phyloP scores from a whole-genome alignment of 2,113 vertebrate species.

The Scartelaos histophorus region DNA sequence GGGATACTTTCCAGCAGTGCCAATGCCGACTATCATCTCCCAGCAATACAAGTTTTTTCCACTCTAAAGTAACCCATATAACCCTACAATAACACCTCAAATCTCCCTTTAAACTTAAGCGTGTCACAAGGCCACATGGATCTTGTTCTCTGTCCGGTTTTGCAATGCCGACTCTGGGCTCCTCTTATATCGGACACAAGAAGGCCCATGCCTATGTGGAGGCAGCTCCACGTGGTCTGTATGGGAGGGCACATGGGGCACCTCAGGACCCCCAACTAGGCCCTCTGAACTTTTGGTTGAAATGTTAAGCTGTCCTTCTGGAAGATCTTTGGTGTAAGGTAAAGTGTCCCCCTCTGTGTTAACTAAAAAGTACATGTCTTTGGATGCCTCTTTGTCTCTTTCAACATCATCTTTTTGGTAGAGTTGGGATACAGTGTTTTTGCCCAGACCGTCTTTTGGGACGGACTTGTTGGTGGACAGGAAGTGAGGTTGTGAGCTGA shows the following conservation, averaged over 20 bases:
- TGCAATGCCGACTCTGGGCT: constrained; percentile 42
- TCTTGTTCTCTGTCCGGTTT: constrained; percentile 19
- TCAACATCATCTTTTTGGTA: constrained; percentile 11
- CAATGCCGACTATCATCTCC: neutral
- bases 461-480: constrained; percentile 54
- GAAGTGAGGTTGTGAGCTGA: constrained; percentile 47
- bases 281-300: constrained; percentile 26
- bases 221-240: constrained; percentile 71
- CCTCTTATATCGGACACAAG: constrained; percentile 56
- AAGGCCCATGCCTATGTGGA: constrained; percentile 49
- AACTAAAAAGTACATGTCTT: constrained; percentile 31
- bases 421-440: constrained; percentile 21
- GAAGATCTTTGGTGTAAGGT: constrained; percentile 57
- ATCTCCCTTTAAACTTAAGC: constrained; percentile 4
- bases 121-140: constrained; percentile 18
- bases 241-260: constrained; percentile 69
- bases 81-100: neutral
- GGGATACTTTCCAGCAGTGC: neutral
- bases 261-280: constrained; percentile 33
- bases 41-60: neutral
- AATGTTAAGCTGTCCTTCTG: constrained; percentile 41
- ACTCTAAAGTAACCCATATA: neutral
- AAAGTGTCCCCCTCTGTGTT: constrained; percentile 49
- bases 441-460: constrained; percentile 37
- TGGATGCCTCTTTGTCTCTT: constrained; percentile 12